Evolutionary conservation across 37 sponge, comb jelly and placozoan species (phyloP).

Genomic region (Spongilla lacustris): DNA sequence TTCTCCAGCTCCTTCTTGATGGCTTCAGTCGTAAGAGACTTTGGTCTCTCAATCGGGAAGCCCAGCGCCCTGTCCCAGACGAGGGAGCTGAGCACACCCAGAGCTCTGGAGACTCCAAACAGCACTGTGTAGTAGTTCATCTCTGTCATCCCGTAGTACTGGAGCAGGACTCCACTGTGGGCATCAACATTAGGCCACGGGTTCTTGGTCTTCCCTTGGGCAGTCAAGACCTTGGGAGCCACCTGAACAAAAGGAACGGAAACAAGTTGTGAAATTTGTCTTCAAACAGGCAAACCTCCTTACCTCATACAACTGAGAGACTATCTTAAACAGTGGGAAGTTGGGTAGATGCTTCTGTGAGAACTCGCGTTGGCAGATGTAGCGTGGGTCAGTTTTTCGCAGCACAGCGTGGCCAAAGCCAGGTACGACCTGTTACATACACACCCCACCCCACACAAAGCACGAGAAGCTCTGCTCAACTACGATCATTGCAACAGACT

Average conservation of each 20-base stretch:
- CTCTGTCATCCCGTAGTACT: slow-evolving; percentile 97
- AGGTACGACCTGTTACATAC: slow-evolving; percentile 84
- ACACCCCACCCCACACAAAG: neutral
- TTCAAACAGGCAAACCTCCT: neutral
- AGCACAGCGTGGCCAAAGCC: slow-evolving; percentile 98
- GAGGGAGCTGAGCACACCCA: slow-evolving; percentile 95
- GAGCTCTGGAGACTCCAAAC: slow-evolving; percentile 98
- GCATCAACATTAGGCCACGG: slow-evolving; percentile 99
- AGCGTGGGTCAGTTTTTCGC: slow-evolving; percentile 97
- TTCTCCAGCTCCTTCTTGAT: slow-evolving; percentile 75
- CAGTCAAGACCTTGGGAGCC: slow-evolving; percentile 86
- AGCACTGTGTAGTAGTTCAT: slow-evolving; percentile 99
- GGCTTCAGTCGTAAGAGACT: slow-evolving; percentile 93
- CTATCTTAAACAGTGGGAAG: slow-evolving; percentile 92
- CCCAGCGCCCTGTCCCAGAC: slow-evolving; percentile 98
- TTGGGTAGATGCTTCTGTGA: slow-evolving; percentile 96
- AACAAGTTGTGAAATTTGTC: neutral
- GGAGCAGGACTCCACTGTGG: slow-evolving; percentile 93
- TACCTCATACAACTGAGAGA: slow-evolving; percentile 72
- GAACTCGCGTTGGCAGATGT: slow-evolving; percentile 95
- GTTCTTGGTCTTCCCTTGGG: slow-evolving; percentile 96
- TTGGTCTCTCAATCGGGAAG: slow-evolving; percentile 97
- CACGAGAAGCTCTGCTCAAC: no score
- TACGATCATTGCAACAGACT: neutral
- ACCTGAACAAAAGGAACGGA: slow-evolving; percentile 3